Percentiles rank a stretch among this genome's conserved stretches.
These are phyloP conservation scores for Montipora capricornis DNA, from an alignment of 64 coral and sea anemone species.

Conservation along the genomic window DNA sequence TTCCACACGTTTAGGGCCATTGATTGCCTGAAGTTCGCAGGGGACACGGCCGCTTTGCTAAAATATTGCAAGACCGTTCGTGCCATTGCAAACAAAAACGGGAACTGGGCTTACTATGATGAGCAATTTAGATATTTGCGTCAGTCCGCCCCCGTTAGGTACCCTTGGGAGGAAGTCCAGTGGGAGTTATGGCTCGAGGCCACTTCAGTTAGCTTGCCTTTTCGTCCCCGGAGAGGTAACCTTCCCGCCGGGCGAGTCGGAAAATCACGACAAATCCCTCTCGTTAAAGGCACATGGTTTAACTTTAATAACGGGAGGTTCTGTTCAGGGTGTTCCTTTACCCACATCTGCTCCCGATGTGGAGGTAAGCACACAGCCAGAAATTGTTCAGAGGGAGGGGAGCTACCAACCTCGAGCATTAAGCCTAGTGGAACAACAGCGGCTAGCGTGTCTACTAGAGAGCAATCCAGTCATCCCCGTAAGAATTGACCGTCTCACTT, in stretches of 20 bases:
- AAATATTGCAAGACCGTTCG: conserved; percentile 52
- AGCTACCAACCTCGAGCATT: no score
- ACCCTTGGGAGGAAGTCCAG: conserved; percentile 41
- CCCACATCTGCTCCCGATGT: conserved; percentile 29
- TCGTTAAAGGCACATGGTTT: conserved; percentile 14
- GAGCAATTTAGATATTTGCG: conserved; percentile 44
- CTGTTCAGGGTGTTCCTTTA: conserved; percentile 15
- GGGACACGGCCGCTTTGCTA: neutral
- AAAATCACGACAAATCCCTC: neutral
- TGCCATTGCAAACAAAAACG: conserved; percentile 33
- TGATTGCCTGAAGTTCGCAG: neutral
- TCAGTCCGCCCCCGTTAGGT: conserved; percentile 42
- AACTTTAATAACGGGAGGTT: conserved; percentile 7
- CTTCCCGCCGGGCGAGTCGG: neutral
- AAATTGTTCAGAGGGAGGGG: no score
- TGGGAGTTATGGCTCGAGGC: conserved; percentile 54
- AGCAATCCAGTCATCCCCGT: conserved; percentile 40
- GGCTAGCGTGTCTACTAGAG: neutral
- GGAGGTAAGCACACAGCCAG: conserved; percentile 13
- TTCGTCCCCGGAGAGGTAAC: conserved; percentile 2
- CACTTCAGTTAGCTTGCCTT: neutral
- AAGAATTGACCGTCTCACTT: neutral
- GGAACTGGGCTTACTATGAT: conserved; percentile 28
- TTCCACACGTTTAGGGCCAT: conserved; percentile 39
- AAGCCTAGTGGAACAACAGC: no score